A percentile compares a stretch with the other conserved stretches of the same genome.
Conservation (phyloP, 2,797 vertebrate genomes). For the Eutrigla gurnardus region DNA sequence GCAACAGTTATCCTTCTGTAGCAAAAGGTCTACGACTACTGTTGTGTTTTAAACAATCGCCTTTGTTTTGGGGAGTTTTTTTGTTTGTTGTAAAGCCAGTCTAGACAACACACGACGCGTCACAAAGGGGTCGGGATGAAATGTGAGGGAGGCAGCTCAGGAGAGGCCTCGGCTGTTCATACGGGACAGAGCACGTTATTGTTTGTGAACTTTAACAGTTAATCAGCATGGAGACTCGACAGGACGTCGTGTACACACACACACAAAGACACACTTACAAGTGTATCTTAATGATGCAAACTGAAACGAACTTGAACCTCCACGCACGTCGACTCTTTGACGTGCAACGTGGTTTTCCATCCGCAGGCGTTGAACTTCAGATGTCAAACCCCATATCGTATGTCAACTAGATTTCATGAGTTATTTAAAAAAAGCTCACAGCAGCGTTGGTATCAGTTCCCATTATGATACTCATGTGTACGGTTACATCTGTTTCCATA, state of each 20-base stretch:
- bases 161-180: constrained; percentile 28
- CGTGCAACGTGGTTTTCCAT: constrained; percentile 3
- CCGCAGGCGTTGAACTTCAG: neutral
- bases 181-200: constrained; percentile 35
- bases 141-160: constrained; percentile 19
- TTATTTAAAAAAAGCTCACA: constrained; percentile 16
- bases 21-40: neutral
- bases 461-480: neutral
- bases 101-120: constrained; percentile 4
- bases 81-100: neutral
- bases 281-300: neutral
- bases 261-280: neutral
- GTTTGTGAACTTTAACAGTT: constrained; percentile 48
- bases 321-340: neutral
- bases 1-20: neutral
- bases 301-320: neutral
- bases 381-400: neutral
- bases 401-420: neutral
- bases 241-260: neutral
- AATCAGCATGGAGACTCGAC: constrained; percentile 21
- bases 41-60: constrained; percentile 5
- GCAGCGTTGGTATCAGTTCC: constrained; percentile 1
- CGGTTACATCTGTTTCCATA: neutral
- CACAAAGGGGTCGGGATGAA: neutral
- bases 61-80: neutral